These are phyloP conservation scores for Dasypogon diadema DNA, from an alignment of 2,888 invertebrate genomes.

Conservation along the genomic window DNA sequence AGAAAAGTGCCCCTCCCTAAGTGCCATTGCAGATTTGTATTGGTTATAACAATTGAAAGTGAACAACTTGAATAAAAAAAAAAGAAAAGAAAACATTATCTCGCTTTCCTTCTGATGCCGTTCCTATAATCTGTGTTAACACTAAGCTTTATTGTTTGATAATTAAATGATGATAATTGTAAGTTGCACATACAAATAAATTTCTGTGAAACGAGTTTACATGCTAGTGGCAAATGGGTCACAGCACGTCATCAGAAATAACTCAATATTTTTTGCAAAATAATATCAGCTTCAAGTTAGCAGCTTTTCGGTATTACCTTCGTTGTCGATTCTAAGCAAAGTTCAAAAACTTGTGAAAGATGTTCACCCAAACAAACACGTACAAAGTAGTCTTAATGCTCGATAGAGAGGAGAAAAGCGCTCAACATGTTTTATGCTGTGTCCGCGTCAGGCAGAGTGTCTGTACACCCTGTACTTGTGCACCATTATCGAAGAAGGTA, in stretches of 20 bases:
- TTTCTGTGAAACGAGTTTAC: too few relatives aligned
- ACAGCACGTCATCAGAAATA: too few relatives aligned
- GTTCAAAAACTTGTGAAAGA: neutral
- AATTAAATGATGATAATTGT: neutral
- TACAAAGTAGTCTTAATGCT: neutral
- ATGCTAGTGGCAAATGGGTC: too few relatives aligned
- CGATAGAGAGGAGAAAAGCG: neutral
- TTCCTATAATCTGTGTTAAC: neutral
- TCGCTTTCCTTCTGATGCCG: neutral
- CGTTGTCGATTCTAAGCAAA: conserved; percentile 15
- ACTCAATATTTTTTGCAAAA: too few relatives aligned
- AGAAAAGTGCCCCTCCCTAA: too few relatives aligned
- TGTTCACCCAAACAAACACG: neutral
- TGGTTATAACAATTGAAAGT: neutral
- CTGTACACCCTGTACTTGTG: too few relatives aligned
- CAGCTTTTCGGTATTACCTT: conserved; percentile 26
- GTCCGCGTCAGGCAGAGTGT: conserved; percentile 16
- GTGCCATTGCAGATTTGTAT: neutral
- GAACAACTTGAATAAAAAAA: too few relatives aligned
- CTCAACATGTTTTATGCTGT: neutral
- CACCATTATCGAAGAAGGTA: conserved; percentile 17
- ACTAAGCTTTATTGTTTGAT: neutral
- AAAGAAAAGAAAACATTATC: too few relatives aligned
- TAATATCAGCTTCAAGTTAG: too few relatives aligned
- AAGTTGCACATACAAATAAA: neutral